Base-by-base conservation (phyloP, 2,888 invertebrate species). In the Thumatha senex region DNA sequence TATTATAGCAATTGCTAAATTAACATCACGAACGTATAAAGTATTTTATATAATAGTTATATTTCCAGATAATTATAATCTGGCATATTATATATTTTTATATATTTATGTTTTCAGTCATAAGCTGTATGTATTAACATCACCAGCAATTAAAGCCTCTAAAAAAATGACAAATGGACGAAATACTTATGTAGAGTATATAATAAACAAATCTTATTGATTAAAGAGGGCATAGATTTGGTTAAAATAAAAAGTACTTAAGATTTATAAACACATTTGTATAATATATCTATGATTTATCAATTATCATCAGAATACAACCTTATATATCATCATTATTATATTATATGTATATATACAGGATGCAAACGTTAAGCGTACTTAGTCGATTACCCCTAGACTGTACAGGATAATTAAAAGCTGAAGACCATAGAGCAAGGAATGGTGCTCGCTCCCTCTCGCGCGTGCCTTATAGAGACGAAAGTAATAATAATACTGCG, bases 11-110 rank as follows among this genome's bases (percentile, higher is more conserved):
- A 58, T 2, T 31, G 41, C 31, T 51, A 51, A 44, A 24, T 10
- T 40, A 58, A 59, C 42, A 58, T 48, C 54, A 64, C 61, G 59
- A 58, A 54, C 56, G 55, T 52, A 55, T 48, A 59, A 44, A 49
- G 48, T 51, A 51, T 40, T 58, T 47, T 33, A 54, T 41, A 48
- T 30, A 42, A 48, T 30, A 24, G 43, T n/a, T 42, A 42, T 40
- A 50, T 12, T 29, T 50, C 61, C 11, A 53, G 42, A 51, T 50
- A 5, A 18, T 3, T 11, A 24, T 0, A 7, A 57, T 45, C 46
- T 49, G 44, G 48, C 44, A 10, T 44, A 24, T 38, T 24, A 18
- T 51, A 36, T 24, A 18, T 51, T 35, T 51, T 47, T 50, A 48
- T 43, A 46, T 48, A 46, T 41, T 38, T 29, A 33, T 38, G 24